Evolutionary conservation across 1,140 invertebrate species (phyloP).

Genomic region (Drosophila ananassae): DNA sequence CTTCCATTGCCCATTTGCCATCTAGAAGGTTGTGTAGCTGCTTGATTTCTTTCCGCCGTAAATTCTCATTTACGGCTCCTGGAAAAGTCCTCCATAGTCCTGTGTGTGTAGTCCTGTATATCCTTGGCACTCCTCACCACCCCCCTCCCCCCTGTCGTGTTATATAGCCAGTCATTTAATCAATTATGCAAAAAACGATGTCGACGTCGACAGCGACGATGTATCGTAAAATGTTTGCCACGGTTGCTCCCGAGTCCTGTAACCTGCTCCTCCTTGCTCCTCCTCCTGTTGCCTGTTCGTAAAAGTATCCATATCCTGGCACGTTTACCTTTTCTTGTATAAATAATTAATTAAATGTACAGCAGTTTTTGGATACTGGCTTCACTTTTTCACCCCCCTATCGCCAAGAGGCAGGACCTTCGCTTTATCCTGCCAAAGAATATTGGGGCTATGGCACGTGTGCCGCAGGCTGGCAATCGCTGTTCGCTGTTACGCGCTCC

Average conservation of each 20-base stretch:
- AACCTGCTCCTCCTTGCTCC: not conserved
- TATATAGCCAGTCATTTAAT: slow-evolving; percentile 79
- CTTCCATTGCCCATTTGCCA: not conserved
- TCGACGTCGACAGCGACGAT: slow-evolving; percentile 65
- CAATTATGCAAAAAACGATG: slow-evolving; percentile 80
- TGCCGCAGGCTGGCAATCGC: slow-evolving; percentile 33
- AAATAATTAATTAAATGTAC: slow-evolving; percentile 81
- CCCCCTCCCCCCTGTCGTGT: too few species aligned
- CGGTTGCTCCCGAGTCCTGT: slow-evolving; percentile 13
- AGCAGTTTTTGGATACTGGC: slow-evolving; percentile 61
- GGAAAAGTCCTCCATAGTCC: slow-evolving; percentile 6
- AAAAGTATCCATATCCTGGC: slow-evolving; percentile 33
- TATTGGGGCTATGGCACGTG: not conserved
- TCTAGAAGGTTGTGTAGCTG: not conserved
- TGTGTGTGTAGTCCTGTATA: not conserved
- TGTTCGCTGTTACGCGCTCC: slow-evolving; percentile 51
- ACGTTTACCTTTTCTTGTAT: slow-evolving; percentile 79
- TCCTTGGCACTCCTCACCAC: slow-evolving; percentile 18
- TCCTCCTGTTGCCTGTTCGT: not conserved
- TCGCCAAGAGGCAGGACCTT: too few species aligned
- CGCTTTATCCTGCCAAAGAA: not conserved
- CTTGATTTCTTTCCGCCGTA: slow-evolving; percentile 57
- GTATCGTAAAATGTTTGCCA: slow-evolving; percentile 75
- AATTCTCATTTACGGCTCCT: slow-evolving; percentile 57
- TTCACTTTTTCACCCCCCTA: slow-evolving; percentile 1